Evolutionary conservation across 2,113 vertebrate species (phyloP).

Genomic region (Nansenia antarctica): DNA sequence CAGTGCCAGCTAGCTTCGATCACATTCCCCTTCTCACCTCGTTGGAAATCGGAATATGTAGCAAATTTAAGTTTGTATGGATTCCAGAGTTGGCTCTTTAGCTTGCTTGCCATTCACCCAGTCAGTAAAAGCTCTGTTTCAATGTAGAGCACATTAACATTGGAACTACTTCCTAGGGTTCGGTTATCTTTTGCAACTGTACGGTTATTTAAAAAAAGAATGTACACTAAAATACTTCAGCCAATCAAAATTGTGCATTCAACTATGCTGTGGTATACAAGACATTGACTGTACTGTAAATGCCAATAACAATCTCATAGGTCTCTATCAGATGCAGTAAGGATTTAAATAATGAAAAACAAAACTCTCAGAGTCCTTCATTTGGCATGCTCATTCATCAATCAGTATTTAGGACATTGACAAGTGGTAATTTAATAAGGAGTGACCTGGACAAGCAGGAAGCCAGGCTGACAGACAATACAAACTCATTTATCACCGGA

Average conservation of each 20-base stretch:
- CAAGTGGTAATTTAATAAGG: constrained; percentile 97
- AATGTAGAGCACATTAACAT: background rate
- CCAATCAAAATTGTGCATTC: no score
- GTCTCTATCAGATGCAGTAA: constrained; percentile 16
- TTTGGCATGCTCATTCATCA: constrained; percentile 95
- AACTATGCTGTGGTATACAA: no score
- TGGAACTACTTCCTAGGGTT: no score
- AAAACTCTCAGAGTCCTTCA: constrained; percentile 87
- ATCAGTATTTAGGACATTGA: constrained; percentile 96
- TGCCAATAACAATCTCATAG: constrained; percentile 64
- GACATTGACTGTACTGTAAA: constrained; percentile 45
- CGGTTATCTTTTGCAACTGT: no score
- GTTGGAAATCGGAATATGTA: no score
- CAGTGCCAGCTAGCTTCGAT: no score
- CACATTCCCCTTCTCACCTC: no score
- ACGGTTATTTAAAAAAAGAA: no score
- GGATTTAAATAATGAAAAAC: constrained; percentile 75
- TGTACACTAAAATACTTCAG: no score
- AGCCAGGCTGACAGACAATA: constrained; percentile 94
- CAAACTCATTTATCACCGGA: constrained; percentile 94
- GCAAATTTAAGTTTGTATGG: no score
- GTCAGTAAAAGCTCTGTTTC: background rate
- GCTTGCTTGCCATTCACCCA: no score
- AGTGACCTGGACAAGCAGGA: constrained; percentile 94
- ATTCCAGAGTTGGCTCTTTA: no score